Evolutionary conservation across 2,888 invertebrate species (phyloP).

Genomic region (Papilio gigon): DNA sequence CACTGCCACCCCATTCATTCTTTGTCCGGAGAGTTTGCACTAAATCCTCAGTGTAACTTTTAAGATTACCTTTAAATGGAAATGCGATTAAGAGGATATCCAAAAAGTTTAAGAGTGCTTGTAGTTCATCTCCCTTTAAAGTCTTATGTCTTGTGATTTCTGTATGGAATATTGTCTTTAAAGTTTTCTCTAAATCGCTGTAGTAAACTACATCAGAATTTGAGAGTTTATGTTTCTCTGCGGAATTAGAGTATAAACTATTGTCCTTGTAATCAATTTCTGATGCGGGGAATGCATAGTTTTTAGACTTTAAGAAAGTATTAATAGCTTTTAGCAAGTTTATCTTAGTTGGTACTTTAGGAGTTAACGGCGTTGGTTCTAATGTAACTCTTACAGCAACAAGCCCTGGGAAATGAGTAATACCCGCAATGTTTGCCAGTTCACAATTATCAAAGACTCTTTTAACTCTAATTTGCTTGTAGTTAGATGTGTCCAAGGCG

Average conservation of each 20-base stretch:
- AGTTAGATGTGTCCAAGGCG: constrained; percentile 84
- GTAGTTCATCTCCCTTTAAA: constrained; percentile 87
- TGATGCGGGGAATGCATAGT: constrained; percentile 68
- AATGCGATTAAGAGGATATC: constrained; percentile 88
- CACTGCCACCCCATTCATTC: constrained; percentile 81
- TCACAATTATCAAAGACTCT: constrained; percentile 82
- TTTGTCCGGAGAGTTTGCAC: constrained; percentile 77
- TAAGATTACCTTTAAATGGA: constrained; percentile 88
- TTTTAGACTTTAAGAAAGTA: constrained; percentile 75
- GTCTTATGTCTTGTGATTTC: constrained; percentile 89
- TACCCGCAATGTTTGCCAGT: constrained; percentile 72
- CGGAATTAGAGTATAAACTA: constrained; percentile 52
- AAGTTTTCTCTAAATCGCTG: constrained; percentile 92
- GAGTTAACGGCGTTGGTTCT: constrained; percentile 64
- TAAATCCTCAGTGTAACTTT: constrained; percentile 84
- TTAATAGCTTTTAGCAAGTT: constrained; percentile 78
- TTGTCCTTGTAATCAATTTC: constrained; percentile 52
- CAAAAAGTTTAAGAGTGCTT: constrained; percentile 89
- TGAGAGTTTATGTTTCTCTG: constrained; percentile 46
- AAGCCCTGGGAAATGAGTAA: constrained; percentile 80
- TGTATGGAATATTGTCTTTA: constrained; percentile 91
- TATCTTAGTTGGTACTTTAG: constrained; percentile 69
- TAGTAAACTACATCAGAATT: constrained; percentile 87
- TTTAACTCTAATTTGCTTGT: constrained; percentile 81
- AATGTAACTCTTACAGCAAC: constrained; percentile 74